A percentile compares a stretch with the other conserved stretches of the same genome.
These are phyloP conservation scores for Drosophila lacteicornis DNA, from an alignment of 1,140 invertebrate genomes.

Conservation along the genomic window DNA sequence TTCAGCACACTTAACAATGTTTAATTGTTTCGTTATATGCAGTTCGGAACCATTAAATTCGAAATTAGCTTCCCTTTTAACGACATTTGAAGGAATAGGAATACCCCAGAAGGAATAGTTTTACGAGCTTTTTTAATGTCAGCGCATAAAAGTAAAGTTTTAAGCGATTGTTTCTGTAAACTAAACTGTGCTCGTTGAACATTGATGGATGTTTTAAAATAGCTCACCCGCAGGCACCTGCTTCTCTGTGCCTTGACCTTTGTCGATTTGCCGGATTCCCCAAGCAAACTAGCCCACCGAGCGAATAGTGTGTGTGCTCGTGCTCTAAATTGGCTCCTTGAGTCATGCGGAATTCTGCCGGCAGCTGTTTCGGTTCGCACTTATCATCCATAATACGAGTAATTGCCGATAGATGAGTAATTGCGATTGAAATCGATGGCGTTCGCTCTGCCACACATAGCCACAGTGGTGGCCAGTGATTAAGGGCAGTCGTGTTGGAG, in stretches of 20 bases:
- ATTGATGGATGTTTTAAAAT: slow-evolving; percentile 15
- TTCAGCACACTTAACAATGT: background rate
- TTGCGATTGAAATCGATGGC: slow-evolving; percentile 38
- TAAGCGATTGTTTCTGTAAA: slow-evolving; percentile 4
- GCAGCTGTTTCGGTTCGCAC: slow-evolving; percentile 45
- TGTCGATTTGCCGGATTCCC: background rate
- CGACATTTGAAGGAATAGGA: background rate
- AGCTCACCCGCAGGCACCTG: slow-evolving; percentile 3
- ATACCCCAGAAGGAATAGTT: background rate
- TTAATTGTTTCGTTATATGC: background rate
- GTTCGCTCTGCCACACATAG: background rate
- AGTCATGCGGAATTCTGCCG: slow-evolving; percentile 25
- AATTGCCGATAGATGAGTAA: slow-evolving; percentile 48
- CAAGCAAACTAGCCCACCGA: background rate
- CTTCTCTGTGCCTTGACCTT: slow-evolving; percentile 29
- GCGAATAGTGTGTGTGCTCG: slow-evolving; percentile 2
- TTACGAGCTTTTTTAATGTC: slow-evolving; percentile 3
- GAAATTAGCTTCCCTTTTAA: background rate
- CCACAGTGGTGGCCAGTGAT: slow-evolving; percentile 48
- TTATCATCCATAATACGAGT: slow-evolving; percentile 39
- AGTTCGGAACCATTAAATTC: slow-evolving; percentile 4
- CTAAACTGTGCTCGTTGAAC: slow-evolving; percentile 4
- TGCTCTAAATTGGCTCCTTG: slow-evolving; percentile 32
- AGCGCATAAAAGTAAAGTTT: slow-evolving; percentile 2
- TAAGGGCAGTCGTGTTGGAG: slow-evolving; percentile 30